phyloP scores from a whole-genome alignment of 1,140 invertebrate genomes.

The Chironomus tepperi region DNA sequence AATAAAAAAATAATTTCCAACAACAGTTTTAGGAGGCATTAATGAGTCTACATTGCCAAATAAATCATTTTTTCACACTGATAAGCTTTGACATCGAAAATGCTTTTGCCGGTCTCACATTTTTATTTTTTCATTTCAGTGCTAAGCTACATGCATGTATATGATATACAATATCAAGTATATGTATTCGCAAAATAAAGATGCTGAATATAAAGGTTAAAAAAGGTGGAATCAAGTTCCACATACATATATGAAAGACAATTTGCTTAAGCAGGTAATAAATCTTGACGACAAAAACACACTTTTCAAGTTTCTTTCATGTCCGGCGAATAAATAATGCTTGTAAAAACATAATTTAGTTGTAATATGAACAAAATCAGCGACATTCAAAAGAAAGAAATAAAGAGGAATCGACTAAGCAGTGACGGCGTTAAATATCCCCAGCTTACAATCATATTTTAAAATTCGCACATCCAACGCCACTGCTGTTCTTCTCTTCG shows the following conservation, averaged over 20 bases:
- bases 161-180: too few species aligned
- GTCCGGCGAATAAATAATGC: background rate
- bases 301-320: background rate
- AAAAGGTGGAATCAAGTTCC: background rate
- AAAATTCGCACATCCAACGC: background rate
- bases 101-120: background rate
- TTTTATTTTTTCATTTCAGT: too few species aligned
- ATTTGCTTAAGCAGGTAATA: constrained; percentile 13
- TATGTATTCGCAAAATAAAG: too few species aligned
- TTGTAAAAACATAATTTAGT: constrained; percentile 10
- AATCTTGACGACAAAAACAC: background rate
- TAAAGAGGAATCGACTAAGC: background rate
- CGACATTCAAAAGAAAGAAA: background rate
- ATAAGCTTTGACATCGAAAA: constrained; percentile 14
- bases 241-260: background rate
- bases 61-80: constrained; percentile 8
- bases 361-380: background rate
- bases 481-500: background rate
- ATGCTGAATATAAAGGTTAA: too few species aligned
- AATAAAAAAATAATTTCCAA: background rate
- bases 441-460: background rate
- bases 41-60: background rate
- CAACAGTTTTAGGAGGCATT: background rate
- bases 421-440: background rate
- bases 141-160: too few species aligned